Evolutionary conservation across 2,888 invertebrate genomes (phyloP), one percentile per base, ranked within the genome.

Genomic region (Ectemnius continuus): DNA sequence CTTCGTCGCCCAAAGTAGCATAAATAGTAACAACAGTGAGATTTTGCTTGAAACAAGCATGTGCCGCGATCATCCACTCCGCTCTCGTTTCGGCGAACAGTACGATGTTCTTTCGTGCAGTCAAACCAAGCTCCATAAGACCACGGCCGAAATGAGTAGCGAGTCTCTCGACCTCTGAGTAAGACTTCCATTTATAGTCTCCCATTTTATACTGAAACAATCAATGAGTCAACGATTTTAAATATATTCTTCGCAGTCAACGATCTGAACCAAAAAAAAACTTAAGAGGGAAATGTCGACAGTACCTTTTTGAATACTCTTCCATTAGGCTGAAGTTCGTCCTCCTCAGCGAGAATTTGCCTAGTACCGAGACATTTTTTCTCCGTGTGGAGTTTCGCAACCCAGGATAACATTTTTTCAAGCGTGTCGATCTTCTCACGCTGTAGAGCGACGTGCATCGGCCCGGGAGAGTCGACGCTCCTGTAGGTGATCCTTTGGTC

Each of bases 61-160:
- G 97, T 0, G 98, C 98, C 0, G 98, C 96, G 63, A 99, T 93
- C 95, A 99, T 96, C 99, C 99, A 99, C 92, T 99, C 99, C 61
- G 97, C 97, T 83, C 99, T 93, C 0, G 99, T 99, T 92, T 99
- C 99, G 0, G 99, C 98, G 92, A 98, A 99, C 88, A 99, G 95
- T 68, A 97, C 97, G 82, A 99, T 93, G 91, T 96, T 97, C 76
- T 94, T 92, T 11, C 93, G 93, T 8, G 96, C 94, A 83, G 92
- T 91, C 85, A 96, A 94, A 36, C 97, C 98, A 48, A 97, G 91
- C 86, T 94, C 95, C 56, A 95, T 93, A 77, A 99, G 92, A 0
- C 99, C 99, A 70, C 95, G 94, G 61, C 97, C 97, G 91, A 99
- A 96, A 84, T 94, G 92, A 0, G 93, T 91, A 4, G 97, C 95